Evolutionary conservation across 2,888 invertebrate genomes (phyloP).

Genomic region (Trachelus troglodyta): DNA sequence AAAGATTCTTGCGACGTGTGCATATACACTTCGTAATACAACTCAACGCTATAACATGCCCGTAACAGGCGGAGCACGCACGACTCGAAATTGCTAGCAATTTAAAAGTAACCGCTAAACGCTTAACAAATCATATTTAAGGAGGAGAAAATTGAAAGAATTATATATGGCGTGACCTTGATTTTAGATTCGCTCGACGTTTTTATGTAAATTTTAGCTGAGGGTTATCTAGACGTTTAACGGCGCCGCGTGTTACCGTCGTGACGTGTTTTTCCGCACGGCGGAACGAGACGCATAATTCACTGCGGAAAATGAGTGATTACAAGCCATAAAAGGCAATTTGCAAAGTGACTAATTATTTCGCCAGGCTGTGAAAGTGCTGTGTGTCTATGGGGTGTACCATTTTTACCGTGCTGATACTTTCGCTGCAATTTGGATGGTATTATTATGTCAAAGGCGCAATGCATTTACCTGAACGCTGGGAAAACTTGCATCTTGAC

Average conservation of each 20-base stretch:
- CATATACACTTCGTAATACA: background rate
- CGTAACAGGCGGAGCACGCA: background rate
- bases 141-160: background rate
- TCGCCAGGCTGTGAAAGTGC: conserved; percentile 34
- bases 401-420: conserved; percentile 40
- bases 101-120: background rate
- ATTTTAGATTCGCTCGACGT: background rate
- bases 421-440: conserved; percentile 51
- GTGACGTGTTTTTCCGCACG: background rate
- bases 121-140: background rate
- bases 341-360: conserved; percentile 36
- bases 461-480: background rate
- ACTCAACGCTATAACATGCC: background rate
- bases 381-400: conserved; percentile 29
- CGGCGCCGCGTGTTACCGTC: background rate
- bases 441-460: background rate
- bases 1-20: background rate
- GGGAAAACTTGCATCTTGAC: background rate
- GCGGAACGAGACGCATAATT: background rate
- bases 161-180: background rate
- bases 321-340: background rate
- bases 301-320: background rate
- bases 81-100: background rate
- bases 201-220: background rate
- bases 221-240: background rate